Percentiles rank a stretch among this genome's conserved stretches.
These are phyloP conservation scores for Monochamus saltuarius DNA, from an alignment of 1,140 invertebrate species.

Conservation along the genomic window DNA sequence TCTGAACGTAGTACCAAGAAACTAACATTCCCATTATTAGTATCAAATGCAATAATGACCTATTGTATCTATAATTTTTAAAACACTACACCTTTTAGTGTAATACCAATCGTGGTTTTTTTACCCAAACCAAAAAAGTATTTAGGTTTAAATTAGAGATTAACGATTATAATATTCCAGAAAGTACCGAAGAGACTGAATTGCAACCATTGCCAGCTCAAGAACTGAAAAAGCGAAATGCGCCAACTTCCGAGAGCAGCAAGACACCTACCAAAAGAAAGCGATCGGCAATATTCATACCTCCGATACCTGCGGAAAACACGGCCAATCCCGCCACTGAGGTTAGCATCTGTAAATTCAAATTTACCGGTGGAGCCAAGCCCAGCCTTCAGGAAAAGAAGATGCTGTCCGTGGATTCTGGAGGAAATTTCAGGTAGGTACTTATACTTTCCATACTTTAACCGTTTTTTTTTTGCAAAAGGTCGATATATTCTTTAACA, in stretches of 20 bases:
- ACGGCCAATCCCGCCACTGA: conserved; percentile 73
- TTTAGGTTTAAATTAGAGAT: too few species aligned
- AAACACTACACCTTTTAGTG: too few species aligned
- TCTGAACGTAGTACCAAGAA: too few species aligned
- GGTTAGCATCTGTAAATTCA: conserved; percentile 90
- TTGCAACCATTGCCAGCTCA: conserved; percentile 19
- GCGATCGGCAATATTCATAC: conserved; percentile 78
- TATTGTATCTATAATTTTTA: too few species aligned
- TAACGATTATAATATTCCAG: too few species aligned
- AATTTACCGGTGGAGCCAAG: conserved; percentile 86
- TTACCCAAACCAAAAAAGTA: too few species aligned
- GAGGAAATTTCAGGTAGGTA: conserved; percentile 75
- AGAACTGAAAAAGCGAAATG: conserved; percentile 53
- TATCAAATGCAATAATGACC: too few species aligned
- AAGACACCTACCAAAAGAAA: conserved; percentile 67
- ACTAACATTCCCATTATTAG: too few species aligned
- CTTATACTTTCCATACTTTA: background rate
- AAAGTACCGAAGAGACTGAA: conserved; percentile 22
- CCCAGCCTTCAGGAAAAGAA: conserved; percentile 87
- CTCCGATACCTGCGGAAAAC: conserved; percentile 71
- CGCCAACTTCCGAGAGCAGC: conserved; percentile 51
- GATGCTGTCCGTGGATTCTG: conserved; percentile 83
- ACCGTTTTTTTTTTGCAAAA: too few species aligned
- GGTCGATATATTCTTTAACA: too few species aligned
- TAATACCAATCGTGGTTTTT: too few species aligned